phyloP scores from a whole-genome alignment of 2,797 vertebrate species.

The Cirrhinus molitorella region DNA sequence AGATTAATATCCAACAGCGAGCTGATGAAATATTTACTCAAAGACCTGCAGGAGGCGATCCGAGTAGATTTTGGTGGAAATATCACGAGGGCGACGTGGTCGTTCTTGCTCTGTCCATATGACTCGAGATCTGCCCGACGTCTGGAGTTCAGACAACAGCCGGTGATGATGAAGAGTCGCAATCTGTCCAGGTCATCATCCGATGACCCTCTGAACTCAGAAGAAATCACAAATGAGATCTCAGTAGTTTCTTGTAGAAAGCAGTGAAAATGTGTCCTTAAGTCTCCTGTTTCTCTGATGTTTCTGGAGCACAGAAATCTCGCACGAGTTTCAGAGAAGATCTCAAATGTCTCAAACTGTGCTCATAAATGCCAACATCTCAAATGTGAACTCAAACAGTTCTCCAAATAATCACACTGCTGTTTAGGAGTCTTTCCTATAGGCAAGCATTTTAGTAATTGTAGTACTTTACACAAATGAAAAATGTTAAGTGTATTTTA shows the following conservation, averaged over 20 bases:
- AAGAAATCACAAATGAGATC: neutral
- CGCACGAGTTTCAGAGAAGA: neutral
- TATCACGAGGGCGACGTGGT: neutral
- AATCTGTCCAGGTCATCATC: slow-evolving; percentile 2
- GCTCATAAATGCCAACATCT: neutral
- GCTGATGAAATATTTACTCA: slow-evolving; percentile 11
- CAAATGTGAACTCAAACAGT: neutral
- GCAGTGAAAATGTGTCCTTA: neutral
- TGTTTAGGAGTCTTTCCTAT: neutral
- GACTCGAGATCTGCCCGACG: neutral
- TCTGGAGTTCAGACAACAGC: slow-evolving; percentile 17
- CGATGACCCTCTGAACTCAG: neutral
- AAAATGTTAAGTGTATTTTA: too few relatives aligned
- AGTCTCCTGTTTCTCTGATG: neutral
- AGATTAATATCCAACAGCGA: slow-evolving; percentile 12
- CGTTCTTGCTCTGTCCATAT: neutral
- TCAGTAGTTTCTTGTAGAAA: neutral
- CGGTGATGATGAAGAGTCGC: neutral
- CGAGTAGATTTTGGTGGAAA: neutral
- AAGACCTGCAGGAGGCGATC: slow-evolving; percentile 6
- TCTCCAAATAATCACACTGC: neutral
- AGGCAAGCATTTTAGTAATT: too few relatives aligned
- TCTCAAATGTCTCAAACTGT: neutral
- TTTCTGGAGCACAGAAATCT: neutral
- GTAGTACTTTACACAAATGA: too few relatives aligned